Evolutionary conservation across 2,797 vertebrate genomes (phyloP).

Genomic region (Dryobates pubescens): DNA sequence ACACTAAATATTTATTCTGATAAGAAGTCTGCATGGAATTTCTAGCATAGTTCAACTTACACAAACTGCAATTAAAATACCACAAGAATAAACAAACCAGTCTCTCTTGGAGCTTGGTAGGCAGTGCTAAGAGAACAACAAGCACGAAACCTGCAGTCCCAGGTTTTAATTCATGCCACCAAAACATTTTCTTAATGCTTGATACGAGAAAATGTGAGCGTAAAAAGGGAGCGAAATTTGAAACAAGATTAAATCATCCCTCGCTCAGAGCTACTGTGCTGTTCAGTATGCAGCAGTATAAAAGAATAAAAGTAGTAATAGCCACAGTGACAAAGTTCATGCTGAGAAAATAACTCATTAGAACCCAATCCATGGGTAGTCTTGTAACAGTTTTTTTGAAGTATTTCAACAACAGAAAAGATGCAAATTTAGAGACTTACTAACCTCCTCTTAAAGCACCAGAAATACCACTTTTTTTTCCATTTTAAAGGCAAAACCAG

Average conservation of each 20-base stretch:
- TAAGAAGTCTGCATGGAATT: slow-evolving; percentile 56
- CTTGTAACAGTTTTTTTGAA: neutral
- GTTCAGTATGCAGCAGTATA: neutral
- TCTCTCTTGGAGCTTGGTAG: slow-evolving; percentile 23
- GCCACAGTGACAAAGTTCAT: neutral
- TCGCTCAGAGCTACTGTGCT: neutral
- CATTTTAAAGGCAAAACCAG: neutral
- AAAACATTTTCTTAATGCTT: neutral
- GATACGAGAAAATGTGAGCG: neutral
- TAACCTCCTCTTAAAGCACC: neutral
- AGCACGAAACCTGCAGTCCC: neutral
- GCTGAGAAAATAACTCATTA: neutral
- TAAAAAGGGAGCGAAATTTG: neutral
- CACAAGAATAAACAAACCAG: slow-evolving; percentile 58
- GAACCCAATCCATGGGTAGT: neutral
- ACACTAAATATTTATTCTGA: slow-evolving; percentile 55
- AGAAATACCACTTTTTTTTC: neutral
- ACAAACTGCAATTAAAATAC: slow-evolving; percentile 67
- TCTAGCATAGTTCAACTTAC: slow-evolving; percentile 53
- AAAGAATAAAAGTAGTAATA: neutral
- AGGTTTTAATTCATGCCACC: neutral
- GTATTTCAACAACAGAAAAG: neutral
- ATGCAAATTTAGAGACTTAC: neutral
- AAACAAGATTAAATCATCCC: neutral
- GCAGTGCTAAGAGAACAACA: slow-evolving; percentile 45